These are phyloP conservation scores for Bothrops jararaca DNA, from an alignment of 2,113 vertebrate species.

Conservation along the genomic window DNA sequence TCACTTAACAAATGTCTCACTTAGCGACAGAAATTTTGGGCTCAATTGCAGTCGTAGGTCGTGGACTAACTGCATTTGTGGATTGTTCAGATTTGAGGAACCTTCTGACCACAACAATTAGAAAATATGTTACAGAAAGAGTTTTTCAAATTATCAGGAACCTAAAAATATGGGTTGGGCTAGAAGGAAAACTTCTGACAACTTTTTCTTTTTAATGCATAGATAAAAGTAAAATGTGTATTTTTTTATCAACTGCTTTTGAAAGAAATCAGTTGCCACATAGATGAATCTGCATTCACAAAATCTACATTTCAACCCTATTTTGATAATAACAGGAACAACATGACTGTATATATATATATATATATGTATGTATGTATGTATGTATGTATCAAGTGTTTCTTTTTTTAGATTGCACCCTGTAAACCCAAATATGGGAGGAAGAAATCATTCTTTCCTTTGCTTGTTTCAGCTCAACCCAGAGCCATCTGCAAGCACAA, in stretches of 20 bases:
- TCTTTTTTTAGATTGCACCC: too few relatives aligned
- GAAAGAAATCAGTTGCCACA: not conserved
- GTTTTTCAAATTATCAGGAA: not conserved
- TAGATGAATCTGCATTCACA: not conserved
- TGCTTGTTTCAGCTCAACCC: too few relatives aligned
- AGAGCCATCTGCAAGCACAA: too few relatives aligned
- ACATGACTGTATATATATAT: too few relatives aligned
- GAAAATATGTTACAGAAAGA: not conserved
- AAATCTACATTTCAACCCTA: not conserved
- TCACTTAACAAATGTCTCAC: too few relatives aligned
- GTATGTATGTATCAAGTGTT: too few relatives aligned
- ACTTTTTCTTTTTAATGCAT: not conserved
- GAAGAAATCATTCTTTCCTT: too few relatives aligned
- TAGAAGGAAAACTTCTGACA: not conserved
- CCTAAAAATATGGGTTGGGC: not conserved
- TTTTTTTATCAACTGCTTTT: not conserved
- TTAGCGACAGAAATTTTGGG: too few relatives aligned
- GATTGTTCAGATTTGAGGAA: not conserved
- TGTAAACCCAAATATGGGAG: too few relatives aligned
- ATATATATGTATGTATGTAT: too few relatives aligned
- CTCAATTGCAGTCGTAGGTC: too few relatives aligned
- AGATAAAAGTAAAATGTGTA: not conserved
- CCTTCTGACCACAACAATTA: not conserved
- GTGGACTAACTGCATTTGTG: not conserved
- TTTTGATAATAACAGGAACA: not conserved